These are phyloP conservation scores for Tachina fera DNA, from an alignment of 2,888 invertebrate genomes.

Conservation along the genomic window DNA sequence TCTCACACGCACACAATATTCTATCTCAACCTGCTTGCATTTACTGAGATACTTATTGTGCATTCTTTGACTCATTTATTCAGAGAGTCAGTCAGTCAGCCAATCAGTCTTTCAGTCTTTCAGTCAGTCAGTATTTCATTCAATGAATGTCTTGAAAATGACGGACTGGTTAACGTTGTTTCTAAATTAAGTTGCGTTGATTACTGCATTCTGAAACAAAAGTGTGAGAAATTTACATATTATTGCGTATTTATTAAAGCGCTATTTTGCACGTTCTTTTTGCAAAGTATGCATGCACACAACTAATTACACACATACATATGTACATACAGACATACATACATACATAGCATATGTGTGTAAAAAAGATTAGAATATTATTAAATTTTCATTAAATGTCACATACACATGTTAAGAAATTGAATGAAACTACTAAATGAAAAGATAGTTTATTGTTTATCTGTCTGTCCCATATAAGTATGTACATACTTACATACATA, in stretches of 20 bases:
- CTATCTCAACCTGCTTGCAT: slow-evolving; percentile 24
- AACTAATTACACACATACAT: not conserved
- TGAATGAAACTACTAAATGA: slow-evolving; percentile 44
- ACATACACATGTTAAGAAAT: slow-evolving; percentile 40
- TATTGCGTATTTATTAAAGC: slow-evolving; percentile 64
- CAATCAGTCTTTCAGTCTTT: slow-evolving; percentile 15
- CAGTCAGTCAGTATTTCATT: slow-evolving; percentile 27
- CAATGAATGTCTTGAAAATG: slow-evolving; percentile 39
- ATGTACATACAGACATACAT: not conserved
- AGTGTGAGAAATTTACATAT: slow-evolving; percentile 71
- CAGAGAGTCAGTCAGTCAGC: slow-evolving; percentile 28
- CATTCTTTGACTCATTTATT: slow-evolving; percentile 23
- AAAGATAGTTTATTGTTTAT: slow-evolving; percentile 32
- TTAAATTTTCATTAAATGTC: slow-evolving; percentile 68
- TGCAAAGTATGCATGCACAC: not conserved
- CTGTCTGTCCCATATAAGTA: too few species aligned
- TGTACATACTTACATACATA: too few species aligned
- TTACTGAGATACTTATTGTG: not conserved
- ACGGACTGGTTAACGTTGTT: slow-evolving; percentile 34
- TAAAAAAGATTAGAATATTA: slow-evolving; percentile 22
- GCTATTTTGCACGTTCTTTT: slow-evolving; percentile 32
- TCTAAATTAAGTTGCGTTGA: slow-evolving; percentile 17
- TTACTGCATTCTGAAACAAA: slow-evolving; percentile 38
- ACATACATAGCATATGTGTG: not conserved
- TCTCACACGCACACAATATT: not conserved